phyloP scores from a whole-genome alignment of 2,113 vertebrate species.

The Apodemus sylvaticus region DNA sequence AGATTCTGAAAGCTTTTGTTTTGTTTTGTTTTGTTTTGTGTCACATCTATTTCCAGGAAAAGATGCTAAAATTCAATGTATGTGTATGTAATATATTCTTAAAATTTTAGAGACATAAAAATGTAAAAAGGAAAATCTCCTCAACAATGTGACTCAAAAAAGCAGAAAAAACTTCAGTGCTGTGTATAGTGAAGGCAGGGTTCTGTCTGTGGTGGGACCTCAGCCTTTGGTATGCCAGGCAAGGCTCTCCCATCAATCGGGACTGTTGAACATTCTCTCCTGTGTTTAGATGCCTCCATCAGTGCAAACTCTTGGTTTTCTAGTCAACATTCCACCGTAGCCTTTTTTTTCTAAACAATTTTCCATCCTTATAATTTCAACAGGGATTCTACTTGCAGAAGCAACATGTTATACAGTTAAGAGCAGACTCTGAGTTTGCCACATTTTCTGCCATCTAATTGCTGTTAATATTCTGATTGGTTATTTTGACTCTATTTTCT shows the following conservation, averaged over 20 bases:
- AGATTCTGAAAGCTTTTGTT: not conserved
- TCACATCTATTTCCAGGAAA: not conserved
- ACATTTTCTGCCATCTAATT: not conserved
- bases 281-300: not conserved
- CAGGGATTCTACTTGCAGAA: not conserved
- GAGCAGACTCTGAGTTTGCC: not conserved
- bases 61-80: conserved; percentile 8
- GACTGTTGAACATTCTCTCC: not conserved
- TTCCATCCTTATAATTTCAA: not conserved
- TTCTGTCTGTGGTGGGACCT: not conserved
- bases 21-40: not conserved
- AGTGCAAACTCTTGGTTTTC: not conserved
- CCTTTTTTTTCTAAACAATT: not conserved
- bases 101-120: conserved; percentile 9
- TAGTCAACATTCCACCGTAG: not conserved
- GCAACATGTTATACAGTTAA: not conserved
- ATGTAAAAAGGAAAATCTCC: not conserved
- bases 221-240: not conserved
- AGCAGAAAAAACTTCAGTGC: not conserved
- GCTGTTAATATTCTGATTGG: not conserved
- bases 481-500: conserved; percentile 13
- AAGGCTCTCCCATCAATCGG: no score
- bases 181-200: not conserved
- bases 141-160: not conserved
- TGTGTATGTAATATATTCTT: not conserved